Evolutionary conservation across 2,888 invertebrate species (phyloP).

Genomic region (Melinaea menophilus): DNA sequence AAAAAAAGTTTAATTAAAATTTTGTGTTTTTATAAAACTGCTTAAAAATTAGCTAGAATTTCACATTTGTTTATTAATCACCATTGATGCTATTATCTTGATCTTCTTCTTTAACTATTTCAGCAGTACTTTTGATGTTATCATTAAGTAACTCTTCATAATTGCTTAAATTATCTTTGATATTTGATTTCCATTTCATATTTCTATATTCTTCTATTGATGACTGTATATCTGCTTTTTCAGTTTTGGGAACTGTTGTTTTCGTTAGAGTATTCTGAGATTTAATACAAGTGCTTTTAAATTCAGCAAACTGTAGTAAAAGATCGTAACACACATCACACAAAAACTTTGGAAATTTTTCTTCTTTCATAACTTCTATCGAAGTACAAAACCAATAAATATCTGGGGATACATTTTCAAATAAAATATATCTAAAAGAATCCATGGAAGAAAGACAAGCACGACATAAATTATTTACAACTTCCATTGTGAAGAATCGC

Average conservation of each 20-base stretch:
- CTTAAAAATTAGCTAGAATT: too few relatives aligned
- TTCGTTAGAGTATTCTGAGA: constrained; percentile 52
- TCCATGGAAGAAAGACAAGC: constrained; percentile 58
- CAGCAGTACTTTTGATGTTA: constrained; percentile 24
- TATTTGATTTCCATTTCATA: constrained; percentile 1
- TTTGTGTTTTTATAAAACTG: too few relatives aligned
- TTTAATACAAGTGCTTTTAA: constrained; percentile 61
- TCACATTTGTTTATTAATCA: constrained; percentile 5
- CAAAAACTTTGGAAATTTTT: constrained; percentile 55
- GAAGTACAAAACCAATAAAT: constrained; percentile 65
- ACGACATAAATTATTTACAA: constrained; percentile 52
- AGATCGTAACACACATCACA: constrained; percentile 58
- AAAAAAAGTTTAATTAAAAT: too few relatives aligned
- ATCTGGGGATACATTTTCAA: constrained; percentile 56
- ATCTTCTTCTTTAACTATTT: constrained; percentile 16
- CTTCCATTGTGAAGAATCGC: too few relatives aligned
- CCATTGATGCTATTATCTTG: constrained; percentile 10
- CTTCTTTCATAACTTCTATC: constrained; percentile 57
- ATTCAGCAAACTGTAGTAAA: constrained; percentile 52
- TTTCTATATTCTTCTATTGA: not conserved
- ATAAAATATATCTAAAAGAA: constrained; percentile 51
- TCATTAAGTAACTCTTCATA: constrained; percentile 7
- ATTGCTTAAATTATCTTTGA: not conserved
- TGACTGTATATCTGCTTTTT: constrained; percentile 11
- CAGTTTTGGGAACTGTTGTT: constrained; percentile 9